phyloP scores from a whole-genome alignment of 2,797 vertebrate species.

The Cossypha dichroa region DNA sequence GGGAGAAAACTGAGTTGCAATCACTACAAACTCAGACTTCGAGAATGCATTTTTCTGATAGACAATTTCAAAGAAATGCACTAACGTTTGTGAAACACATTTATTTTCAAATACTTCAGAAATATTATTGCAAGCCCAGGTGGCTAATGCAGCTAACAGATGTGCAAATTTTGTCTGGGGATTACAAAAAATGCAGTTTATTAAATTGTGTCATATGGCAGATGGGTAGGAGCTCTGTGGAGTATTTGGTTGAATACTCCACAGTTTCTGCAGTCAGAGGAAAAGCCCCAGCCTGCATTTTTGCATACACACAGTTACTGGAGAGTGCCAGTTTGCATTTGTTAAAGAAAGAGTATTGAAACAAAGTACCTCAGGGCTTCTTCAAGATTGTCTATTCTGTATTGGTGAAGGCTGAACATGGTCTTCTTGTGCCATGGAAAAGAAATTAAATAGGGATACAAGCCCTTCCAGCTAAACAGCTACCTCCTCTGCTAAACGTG shows the following conservation, averaged over 20 bases:
- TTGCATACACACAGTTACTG: not conserved
- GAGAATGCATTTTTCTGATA: not conserved
- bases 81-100: not conserved
- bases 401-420: not conserved
- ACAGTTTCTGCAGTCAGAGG: not conserved
- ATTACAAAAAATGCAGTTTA: constrained; percentile 27
- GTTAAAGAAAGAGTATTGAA: not conserved
- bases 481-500: not conserved
- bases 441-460: not conserved
- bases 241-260: not conserved
- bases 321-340: not conserved
- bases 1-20: not conserved
- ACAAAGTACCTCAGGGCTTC: not conserved
- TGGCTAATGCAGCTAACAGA: constrained; percentile 41
- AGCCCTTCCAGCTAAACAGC: not conserved
- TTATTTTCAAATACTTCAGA: not conserved
- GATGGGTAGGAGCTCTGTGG: constrained; percentile 33
- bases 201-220: constrained; percentile 37
- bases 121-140: constrained; percentile 19
- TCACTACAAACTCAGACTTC: not conserved
- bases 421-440: not conserved
- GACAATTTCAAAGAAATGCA: not conserved
- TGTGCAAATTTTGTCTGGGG: constrained; percentile 8
- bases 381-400: not conserved
- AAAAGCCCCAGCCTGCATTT: not conserved